phyloP scores from a whole-genome alignment of 2,888 invertebrate species.

The Oscheius onirici region DNA sequence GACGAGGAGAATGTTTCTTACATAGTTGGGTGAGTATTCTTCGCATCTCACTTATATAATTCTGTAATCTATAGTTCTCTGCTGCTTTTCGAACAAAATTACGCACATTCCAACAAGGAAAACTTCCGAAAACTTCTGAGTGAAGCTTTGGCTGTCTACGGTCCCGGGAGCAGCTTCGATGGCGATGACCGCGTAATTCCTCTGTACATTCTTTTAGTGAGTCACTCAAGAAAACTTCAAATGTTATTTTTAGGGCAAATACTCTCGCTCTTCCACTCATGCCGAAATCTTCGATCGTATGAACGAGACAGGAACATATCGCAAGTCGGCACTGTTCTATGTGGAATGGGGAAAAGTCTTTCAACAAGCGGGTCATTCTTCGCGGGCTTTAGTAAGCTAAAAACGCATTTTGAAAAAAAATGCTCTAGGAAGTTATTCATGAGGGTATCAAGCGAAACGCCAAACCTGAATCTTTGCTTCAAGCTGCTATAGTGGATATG shows the following conservation, averaged over 20 bases:
- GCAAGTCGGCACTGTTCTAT: constrained; percentile 23
- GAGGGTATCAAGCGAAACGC: constrained; percentile 19
- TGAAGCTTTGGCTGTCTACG: constrained; percentile 32
- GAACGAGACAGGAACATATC: constrained; percentile 25
- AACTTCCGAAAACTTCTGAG: constrained; percentile 31
- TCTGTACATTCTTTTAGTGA: constrained; percentile 34
- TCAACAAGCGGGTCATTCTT: constrained; percentile 12
- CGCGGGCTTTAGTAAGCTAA: not conserved
- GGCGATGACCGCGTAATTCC: constrained; percentile 36
- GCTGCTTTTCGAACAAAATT: constrained; percentile 26
- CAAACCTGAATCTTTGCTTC: not conserved
- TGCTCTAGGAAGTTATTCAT: constrained; percentile 5
- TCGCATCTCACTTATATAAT: not conserved
- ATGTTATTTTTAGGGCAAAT: constrained; percentile 22
- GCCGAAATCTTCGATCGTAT: constrained; percentile 31
- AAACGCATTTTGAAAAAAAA: not conserved
- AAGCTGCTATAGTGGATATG: constrained; percentile 4
- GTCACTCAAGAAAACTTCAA: no score
- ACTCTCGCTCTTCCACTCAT: constrained; percentile 31
- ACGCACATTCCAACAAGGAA: constrained; percentile 26
- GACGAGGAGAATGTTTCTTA: constrained; percentile 20
- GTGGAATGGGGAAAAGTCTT: constrained; percentile 22
- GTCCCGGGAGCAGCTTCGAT: constrained; percentile 33
- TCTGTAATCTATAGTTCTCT: constrained; percentile 8
- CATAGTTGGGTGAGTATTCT: constrained; percentile 19